Evolutionary conservation across 2,113 vertebrate genomes (phyloP), one percentile per base, ranked within the genome.

Genomic region (Erpornis zantholeuca): DNA sequence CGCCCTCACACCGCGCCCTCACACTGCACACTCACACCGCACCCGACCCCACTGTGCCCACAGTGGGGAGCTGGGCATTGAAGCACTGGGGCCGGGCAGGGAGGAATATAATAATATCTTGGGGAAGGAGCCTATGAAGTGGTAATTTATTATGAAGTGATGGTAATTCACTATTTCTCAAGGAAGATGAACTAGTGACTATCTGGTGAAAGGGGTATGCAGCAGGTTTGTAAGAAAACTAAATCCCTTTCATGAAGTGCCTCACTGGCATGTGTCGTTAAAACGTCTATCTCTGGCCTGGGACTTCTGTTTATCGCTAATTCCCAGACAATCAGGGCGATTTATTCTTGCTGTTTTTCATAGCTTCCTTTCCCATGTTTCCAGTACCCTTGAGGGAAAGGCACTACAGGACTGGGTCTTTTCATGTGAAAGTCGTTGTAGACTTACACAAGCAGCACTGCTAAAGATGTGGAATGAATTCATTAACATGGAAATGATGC

Each of bases 71-170:
- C n/a, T n/a, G n/a, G n/a, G n/a, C n/a, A n/a, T n/a, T n/a, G n/a
- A n/a, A n/a, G 7, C 45, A 0, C 45, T 4, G 0, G 6, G 21
- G 16, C 15, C 0, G 0, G 11, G 33, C 22, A 5, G n/a, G 28
- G 12, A 23, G 11, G 20, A 5, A 10, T 17, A 6, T 12, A 25
- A 2, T 1, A 18, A 7, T 0, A 50, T 59, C 29, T 4, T 1
- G 0, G 38, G 3, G 40, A 60, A 45, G 22, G 36, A 49, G 35
- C 3, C 29, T 31, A 5, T 0, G 0, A 22, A 31, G 56, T 6
- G 27, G 6, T 11, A 40, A 28, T 24, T 35, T 23, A 7, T 38
- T 10, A 6, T 4, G 14, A 69, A 65, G 3, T 11, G 7, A 11
- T 2, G 4, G 4, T 35, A 66, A 63, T n/a, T 63, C 22, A 5